A percentile compares a stretch with the other conserved stretches of the same genome.
Evolutionary conservation across 92 coral and sea anemone species (phyloP).

Genomic region (Porites lobata): DNA sequence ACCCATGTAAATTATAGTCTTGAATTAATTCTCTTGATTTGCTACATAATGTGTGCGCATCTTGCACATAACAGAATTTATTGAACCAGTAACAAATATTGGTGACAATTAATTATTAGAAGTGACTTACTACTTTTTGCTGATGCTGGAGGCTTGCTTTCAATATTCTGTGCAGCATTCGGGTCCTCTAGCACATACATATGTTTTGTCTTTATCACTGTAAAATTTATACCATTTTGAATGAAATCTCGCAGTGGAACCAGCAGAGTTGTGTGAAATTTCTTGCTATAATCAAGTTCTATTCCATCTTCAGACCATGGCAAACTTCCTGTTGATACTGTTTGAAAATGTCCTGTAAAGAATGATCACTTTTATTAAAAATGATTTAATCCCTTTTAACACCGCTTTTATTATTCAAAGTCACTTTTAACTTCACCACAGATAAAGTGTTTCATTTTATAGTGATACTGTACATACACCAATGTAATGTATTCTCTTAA

Average conservation of each 20-base stretch:
- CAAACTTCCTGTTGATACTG: constrained; percentile 73
- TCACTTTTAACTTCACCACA: not conserved
- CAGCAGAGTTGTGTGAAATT: constrained; percentile 75
- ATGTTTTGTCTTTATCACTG: constrained; percentile 87
- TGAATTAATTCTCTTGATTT: too few species aligned
- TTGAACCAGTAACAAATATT: too few species aligned
- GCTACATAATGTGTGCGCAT: too few species aligned
- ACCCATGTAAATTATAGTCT: too few species aligned
- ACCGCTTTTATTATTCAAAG: too few species aligned
- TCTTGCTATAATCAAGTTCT: constrained; percentile 77
- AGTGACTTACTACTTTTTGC: constrained; percentile 59
- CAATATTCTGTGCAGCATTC: constrained; percentile 59
- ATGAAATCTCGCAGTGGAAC: constrained; percentile 80
- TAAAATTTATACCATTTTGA: constrained; percentile 79
- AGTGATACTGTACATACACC: too few species aligned
- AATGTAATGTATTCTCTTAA: too few species aligned
- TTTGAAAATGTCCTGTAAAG: constrained; percentile 48
- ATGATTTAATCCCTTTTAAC: too few species aligned
- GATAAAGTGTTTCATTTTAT: not conserved
- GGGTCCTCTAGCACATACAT: constrained; percentile 95
- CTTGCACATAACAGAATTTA: too few species aligned
- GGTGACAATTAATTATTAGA: not conserved
- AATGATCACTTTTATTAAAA: not conserved
- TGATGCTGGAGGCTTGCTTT: constrained; percentile 49
- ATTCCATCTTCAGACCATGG: constrained; percentile 91